Conservation (phyloP, 1,140 invertebrate species). For the Bathynomus jamesi region DNA sequence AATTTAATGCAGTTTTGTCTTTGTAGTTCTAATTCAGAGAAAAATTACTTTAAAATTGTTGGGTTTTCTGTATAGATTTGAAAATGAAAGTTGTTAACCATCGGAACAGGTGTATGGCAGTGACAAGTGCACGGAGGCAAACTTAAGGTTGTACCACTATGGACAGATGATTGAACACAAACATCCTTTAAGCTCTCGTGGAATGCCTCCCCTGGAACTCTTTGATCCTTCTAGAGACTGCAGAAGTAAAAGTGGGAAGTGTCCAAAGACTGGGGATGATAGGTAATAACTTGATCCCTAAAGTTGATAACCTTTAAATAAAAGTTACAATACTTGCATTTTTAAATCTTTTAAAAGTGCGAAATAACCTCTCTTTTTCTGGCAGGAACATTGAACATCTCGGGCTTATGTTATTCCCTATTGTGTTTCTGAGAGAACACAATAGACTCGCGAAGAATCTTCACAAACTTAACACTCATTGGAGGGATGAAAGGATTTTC, state of each 20-base stretch:
- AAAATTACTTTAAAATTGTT: too few species aligned
- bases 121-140: conserved; percentile 17
- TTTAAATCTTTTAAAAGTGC: neutral
- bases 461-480: conserved; percentile 44
- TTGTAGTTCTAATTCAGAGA: neutral
- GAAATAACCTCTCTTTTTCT: too few species aligned
- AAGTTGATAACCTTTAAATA: neutral
- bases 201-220: neutral
- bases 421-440: conserved; percentile 49
- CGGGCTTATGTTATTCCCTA: conserved; percentile 39
- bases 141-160: neutral
- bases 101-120: neutral
- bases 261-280: conserved; percentile 14
- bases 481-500: conserved; percentile 46
- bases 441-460: conserved; percentile 45
- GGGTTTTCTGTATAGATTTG: too few species aligned
- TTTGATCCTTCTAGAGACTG: conserved; percentile 3
- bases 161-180: neutral
- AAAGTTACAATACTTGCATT: neutral
- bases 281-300: conserved; percentile 8
- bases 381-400: neutral
- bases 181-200: neutral
- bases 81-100: neutral
- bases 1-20: too few species aligned
- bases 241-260: neutral